Base-by-base conservation (phyloP, 2,797 vertebrate genomes). In the Channa striata region DNA sequence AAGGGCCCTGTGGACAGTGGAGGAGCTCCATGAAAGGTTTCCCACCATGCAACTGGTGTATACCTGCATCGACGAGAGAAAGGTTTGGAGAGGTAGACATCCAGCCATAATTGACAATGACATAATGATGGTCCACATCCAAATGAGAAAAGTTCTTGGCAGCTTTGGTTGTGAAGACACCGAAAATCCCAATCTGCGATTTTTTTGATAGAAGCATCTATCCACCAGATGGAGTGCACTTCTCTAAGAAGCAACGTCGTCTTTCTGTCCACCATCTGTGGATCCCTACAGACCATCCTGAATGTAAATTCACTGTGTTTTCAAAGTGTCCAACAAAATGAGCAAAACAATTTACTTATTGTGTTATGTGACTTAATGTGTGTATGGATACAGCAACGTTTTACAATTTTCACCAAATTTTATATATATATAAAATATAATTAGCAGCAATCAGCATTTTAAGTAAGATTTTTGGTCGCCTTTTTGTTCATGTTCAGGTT, bases 31-130 rank as follows among this genome's bases (percentile, higher is more conserved):
- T 50, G 12, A 11, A 21, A 40, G 62, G n/a, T 62, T 58, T 34
- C 34, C 63, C 1, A 13, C 20, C 4, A 37, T 58, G 46, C n/a
- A 1, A 1, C 60, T 50, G 1, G 2, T 1, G 2, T 61, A 13
- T n/a, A 51, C 33, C 33, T 57, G 46, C 44, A 77, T 56, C 44
- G 60, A 46, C 2, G 12, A 68, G 21, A 10, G 14, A 14, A 17
- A 17, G 19, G 47, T 19, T n/a, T 73, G 62, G 62, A 34, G 34
- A 33, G 1, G 17, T 6, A 20, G 36, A 19, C 6, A 1, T 1
- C 17, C 37, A 12, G 0, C 0, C 11, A 50, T 3, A 13, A 17
- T 51, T 1, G 40, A 61, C 0, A 8, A 5, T 0, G 12, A 61
- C 16, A 70, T 60, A 9, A 37, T 33, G 46, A 11, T 0, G 0